A percentile compares a stretch with the other conserved stretches of the same genome.
Evolutionary conservation across 2,113 vertebrate genomes (phyloP).

Genomic region (Plotosus lineatus): DNA sequence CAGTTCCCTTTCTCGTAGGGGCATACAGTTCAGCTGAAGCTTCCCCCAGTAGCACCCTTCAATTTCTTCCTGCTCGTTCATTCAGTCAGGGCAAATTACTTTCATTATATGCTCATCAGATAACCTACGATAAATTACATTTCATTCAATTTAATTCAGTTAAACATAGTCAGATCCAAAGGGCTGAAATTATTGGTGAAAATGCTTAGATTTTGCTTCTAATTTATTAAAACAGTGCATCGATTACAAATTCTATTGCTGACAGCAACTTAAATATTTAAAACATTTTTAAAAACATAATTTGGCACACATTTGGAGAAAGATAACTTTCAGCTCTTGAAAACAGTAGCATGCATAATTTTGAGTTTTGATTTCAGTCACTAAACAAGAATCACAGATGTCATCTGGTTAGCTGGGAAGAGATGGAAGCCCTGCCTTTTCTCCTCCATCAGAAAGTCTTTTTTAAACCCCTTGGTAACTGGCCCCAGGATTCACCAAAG

Average conservation of each 20-base stretch:
- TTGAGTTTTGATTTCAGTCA: no score
- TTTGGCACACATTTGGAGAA: no score
- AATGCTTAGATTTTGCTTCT: background rate
- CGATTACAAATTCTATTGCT: background rate
- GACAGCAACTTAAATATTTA: background rate
- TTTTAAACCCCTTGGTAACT: no score
- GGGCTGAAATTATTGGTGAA: background rate
- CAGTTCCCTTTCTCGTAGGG: slow-evolving; percentile 53
- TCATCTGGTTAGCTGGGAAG: no score
- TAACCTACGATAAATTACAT: background rate
- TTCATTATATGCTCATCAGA: background rate
- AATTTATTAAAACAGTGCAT: background rate
- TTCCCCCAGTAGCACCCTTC: slow-evolving; percentile 3
- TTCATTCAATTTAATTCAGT: no score
- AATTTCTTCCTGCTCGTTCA: slow-evolving; percentile 11
- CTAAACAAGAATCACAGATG: no score
- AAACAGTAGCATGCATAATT: no score
- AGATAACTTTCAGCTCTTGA: no score
- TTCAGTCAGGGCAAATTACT: slow-evolving; percentile 12
- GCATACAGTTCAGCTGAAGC: slow-evolving; percentile 44
- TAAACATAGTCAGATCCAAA: background rate
- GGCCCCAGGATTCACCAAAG: no score
- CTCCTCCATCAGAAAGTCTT: no score
- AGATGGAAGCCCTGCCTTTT: no score
- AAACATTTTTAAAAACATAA: no score